A percentile compares a stretch with the other conserved stretches of the same genome.
Conservation (phyloP, 2,797 vertebrate genomes). For the Coracias cyanogaster region DNA sequence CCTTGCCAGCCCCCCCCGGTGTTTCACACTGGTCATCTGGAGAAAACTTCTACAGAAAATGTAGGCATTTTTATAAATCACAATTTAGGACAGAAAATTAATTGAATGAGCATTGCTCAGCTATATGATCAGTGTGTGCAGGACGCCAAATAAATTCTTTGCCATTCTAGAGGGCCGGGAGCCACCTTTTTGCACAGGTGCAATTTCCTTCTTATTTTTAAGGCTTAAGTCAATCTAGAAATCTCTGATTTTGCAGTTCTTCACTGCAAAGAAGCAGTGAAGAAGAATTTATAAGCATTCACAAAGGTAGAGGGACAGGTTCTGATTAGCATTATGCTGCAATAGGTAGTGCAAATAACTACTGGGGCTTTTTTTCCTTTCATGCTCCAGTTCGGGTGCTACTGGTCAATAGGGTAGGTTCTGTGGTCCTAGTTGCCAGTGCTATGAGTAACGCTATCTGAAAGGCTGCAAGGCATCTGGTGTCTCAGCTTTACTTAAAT, state of each 20-base stretch:
- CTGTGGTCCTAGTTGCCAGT: background rate
- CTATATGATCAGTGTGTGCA: background rate
- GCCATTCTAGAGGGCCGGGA: background rate
- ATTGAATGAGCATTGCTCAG: background rate
- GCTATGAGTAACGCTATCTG: background rate
- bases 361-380: background rate
- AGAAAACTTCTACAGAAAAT: background rate
- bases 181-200: background rate
- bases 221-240: background rate
- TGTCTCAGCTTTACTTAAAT: background rate
- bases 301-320: background rate
- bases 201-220: background rate
- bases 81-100: background rate
- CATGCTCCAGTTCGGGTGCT: background rate
- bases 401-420: fast-evolving
- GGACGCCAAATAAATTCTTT: background rate
- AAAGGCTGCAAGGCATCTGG: background rate
- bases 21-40: background rate
- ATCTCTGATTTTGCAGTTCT: background rate
- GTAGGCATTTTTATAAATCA: background rate
- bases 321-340: background rate
- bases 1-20: background rate
- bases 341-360: background rate
- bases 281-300: background rate
- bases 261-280: background rate